Evolutionary conservation across 1,140 invertebrate species (phyloP).

Genomic region (Aphelinus atriplicis): DNA sequence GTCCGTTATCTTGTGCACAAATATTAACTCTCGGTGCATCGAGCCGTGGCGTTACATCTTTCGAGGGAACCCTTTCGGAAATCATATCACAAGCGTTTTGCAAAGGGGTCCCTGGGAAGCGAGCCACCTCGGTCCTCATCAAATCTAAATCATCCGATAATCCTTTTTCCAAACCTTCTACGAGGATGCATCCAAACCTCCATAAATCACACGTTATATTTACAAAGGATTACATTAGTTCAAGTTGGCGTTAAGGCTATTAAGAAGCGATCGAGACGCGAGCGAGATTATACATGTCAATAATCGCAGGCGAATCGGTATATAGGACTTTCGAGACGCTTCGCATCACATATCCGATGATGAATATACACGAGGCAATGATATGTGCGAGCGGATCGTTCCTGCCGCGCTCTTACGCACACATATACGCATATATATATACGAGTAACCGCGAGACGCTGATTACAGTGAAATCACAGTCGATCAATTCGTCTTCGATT

Average conservation of each 20-base stretch:
- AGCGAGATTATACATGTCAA: too few relatives aligned
- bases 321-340: too few relatives aligned
- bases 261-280: not conserved
- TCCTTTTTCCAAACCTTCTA: slow-evolving; percentile 2
- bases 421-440: too few relatives aligned
- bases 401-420: too few relatives aligned
- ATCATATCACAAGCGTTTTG: not conserved
- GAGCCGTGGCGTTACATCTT: not conserved
- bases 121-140: not conserved
- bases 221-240: slow-evolving; percentile 49
- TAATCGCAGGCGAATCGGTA: too few relatives aligned
- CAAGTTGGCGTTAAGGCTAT: slow-evolving; percentile 19
- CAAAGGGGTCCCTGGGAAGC: slow-evolving; percentile 1
- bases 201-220: slow-evolving; percentile 50
- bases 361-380: slow-evolving; percentile 13
- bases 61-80: not conserved
- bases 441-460: too few relatives aligned
- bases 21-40: too few relatives aligned
- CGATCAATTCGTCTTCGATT: slow-evolving; percentile 11
- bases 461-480: too few relatives aligned
- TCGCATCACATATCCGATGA: not conserved
- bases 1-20: too few relatives aligned
- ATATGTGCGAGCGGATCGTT: not conserved
- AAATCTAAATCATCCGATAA: not conserved
- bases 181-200: slow-evolving; percentile 52